Evolutionary conservation across 2,113 vertebrate genomes (phyloP), one percentile per base, ranked within the genome.

Genomic region (Emydura subglobosa): DNA sequence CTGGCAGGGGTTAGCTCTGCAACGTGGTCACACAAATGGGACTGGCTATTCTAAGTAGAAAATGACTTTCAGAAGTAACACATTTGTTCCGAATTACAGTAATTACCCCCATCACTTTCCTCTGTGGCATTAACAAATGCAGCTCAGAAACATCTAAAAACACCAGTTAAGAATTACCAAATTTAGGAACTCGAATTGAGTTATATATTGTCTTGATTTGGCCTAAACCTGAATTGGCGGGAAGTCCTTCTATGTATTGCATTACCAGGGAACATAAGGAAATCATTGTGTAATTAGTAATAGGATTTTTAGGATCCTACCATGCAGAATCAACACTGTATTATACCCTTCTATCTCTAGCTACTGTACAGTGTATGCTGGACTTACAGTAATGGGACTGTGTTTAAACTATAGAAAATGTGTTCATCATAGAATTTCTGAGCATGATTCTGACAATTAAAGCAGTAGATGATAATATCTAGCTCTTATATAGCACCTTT

Each of bases 81-180:
- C 96, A 97, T 98, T 98, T 98, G 97, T 97, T 97, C 94, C 82
- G 95, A 91, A 97, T 98, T 98, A 97, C 55, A 76, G 61, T 97
- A 97, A 97, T 97, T 97, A 95, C 95, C 97, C 78, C 97, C 96
- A 95, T 94, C 91, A 44, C 95, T 97, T 96, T 95, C 92, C 95
- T 96, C 83, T 97, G 96, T 94, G 95, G 96, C 96, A 93, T 93
- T 81, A 88, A 94, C 95, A 95, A 97, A 91, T 89, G 85, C 84
- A 90, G 24, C 90, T 88, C 88, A 85, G 85, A 95, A 96, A 95
- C 0, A 39, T 91, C 92, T 95, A 96, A 96, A 95, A 95, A 93
- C 93, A 88, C 93, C 91, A 94, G 89, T 94, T 97, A 68, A 95
- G 85, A 95, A 96, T 55, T 83, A 96, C 94, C 94, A 95, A 97